Conservation (phyloP, 2,797 vertebrate genomes). For the Hydrolagus colliei region DNA sequence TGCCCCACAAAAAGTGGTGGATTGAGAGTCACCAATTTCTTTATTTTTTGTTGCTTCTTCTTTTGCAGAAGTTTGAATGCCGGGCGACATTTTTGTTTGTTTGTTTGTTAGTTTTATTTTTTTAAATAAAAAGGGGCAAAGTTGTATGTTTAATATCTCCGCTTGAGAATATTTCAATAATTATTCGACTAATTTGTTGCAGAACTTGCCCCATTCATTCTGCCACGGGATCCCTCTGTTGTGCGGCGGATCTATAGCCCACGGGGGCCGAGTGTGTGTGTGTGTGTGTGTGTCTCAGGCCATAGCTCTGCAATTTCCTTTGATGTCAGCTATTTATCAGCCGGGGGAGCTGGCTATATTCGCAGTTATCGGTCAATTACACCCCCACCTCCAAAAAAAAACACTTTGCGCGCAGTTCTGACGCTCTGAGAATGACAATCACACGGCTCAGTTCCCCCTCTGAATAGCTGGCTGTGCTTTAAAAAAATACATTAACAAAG, state of each 20-base stretch:
- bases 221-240: slow-evolving; percentile 25
- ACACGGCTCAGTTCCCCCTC: slow-evolving; percentile 23
- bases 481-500: background rate
- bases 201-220: slow-evolving; percentile 25
- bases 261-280: background rate
- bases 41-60: too few relatives aligned
- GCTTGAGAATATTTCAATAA: slow-evolving; percentile 34
- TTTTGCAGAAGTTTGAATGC: background rate
- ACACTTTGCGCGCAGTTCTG: slow-evolving; percentile 10
- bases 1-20: too few relatives aligned
- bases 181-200: slow-evolving; percentile 34
- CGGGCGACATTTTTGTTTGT: background rate
- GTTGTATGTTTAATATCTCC: slow-evolving; percentile 11
- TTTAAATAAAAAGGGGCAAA: background rate
- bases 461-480: background rate
- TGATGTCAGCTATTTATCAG: slow-evolving; percentile 33
- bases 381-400: background rate
- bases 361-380: slow-evolving; percentile 32
- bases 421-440: slow-evolving; percentile 25
- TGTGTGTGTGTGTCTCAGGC: background rate
- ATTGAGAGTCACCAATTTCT: too few relatives aligned
- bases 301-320: slow-evolving; percentile 22
- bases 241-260: background rate
- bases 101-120: too few relatives aligned
- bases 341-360: slow-evolving; percentile 21